These are phyloP conservation scores for Deroplatys truncata DNA, from an alignment of 2,888 invertebrate genomes.

Conservation along the genomic window DNA sequence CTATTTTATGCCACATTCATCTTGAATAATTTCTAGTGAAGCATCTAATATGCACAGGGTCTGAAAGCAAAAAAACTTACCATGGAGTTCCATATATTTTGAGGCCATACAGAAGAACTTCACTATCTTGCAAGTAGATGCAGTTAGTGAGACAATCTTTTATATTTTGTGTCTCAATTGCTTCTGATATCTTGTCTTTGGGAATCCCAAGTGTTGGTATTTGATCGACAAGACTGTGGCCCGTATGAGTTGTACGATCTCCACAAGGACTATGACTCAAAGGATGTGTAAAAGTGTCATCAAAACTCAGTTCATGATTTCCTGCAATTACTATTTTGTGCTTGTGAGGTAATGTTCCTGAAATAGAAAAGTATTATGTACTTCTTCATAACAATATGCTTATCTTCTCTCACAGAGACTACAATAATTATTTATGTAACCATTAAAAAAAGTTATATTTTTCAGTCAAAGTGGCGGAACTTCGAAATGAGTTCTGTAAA, in stretches of 20 bases:
- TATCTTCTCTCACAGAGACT: neutral
- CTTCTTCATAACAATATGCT: neutral
- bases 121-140: slow-evolving; percentile 69
- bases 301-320: slow-evolving; percentile 82
- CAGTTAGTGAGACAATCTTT: slow-evolving; percentile 69
- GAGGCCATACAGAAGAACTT: slow-evolving; percentile 63
- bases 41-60: no score
- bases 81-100: slow-evolving; percentile 81
- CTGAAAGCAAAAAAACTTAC: slow-evolving; percentile 44
- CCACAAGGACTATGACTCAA: slow-evolving; percentile 36
- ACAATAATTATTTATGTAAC: neutral
- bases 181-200: slow-evolving; percentile 59
- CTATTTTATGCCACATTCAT: no score
- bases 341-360: slow-evolving; percentile 65
- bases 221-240: slow-evolving; percentile 53
- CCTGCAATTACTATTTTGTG: slow-evolving; percentile 81
- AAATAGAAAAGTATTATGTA: slow-evolving; percentile 30
- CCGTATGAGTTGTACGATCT: slow-evolving; percentile 48
- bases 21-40: no score
- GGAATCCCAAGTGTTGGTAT: slow-evolving; percentile 63
- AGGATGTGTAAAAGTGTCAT: slow-evolving; percentile 61
- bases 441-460: neutral
- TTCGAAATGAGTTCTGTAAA: no score
- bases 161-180: slow-evolving; percentile 60
- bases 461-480: neutral